A percentile compares a stretch with the other conserved stretches of the same genome.
Evolutionary conservation across 1,140 invertebrate species (phyloP).

Genomic region (Apis laboriosa): DNA sequence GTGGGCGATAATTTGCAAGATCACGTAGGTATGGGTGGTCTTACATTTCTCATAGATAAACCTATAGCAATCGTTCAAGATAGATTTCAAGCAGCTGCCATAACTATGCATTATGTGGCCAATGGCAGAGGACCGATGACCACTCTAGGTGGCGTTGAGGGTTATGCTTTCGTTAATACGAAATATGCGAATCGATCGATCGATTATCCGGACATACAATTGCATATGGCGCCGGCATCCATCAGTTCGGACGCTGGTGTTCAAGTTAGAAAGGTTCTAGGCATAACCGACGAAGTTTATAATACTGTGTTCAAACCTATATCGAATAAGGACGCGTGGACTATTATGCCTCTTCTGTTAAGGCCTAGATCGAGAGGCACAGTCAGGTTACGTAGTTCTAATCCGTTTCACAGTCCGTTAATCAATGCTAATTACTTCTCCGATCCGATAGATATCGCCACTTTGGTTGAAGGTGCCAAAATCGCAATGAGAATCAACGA

Average conservation of each 20-base stretch:
- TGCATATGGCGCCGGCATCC: slow-evolving; percentile 93
- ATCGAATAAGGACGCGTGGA: slow-evolving; percentile 89
- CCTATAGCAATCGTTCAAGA: slow-evolving; percentile 90
- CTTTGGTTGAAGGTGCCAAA: slow-evolving; percentile 91
- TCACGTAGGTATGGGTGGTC: slow-evolving; percentile 90
- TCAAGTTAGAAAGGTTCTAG: slow-evolving; percentile 89
- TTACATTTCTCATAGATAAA: slow-evolving; percentile 89
- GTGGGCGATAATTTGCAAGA: slow-evolving; percentile 91
- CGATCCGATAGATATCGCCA: slow-evolving; percentile 88
- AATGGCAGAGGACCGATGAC: slow-evolving; percentile 91
- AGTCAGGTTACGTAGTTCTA: slow-evolving; percentile 86
- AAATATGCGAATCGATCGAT: slow-evolving; percentile 88
- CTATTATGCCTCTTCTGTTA: slow-evolving; percentile 90
- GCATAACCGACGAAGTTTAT: slow-evolving; percentile 91
- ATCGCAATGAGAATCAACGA: slow-evolving; percentile 87
- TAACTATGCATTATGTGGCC: slow-evolving; percentile 90
- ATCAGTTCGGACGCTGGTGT: slow-evolving; percentile 90
- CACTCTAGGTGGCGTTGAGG: slow-evolving; percentile 91
- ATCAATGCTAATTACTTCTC: slow-evolving; percentile 95
- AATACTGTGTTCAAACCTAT: slow-evolving; percentile 89
- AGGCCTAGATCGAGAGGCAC: slow-evolving; percentile 90
- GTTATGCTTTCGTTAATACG: slow-evolving; percentile 92
- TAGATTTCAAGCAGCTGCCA: slow-evolving; percentile 86
- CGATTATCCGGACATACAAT: slow-evolving; percentile 91
- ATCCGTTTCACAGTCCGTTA: slow-evolving; percentile 92